Conservation (phyloP, 2,113 vertebrate genomes). For the Typhlomys cinereus region DNA sequence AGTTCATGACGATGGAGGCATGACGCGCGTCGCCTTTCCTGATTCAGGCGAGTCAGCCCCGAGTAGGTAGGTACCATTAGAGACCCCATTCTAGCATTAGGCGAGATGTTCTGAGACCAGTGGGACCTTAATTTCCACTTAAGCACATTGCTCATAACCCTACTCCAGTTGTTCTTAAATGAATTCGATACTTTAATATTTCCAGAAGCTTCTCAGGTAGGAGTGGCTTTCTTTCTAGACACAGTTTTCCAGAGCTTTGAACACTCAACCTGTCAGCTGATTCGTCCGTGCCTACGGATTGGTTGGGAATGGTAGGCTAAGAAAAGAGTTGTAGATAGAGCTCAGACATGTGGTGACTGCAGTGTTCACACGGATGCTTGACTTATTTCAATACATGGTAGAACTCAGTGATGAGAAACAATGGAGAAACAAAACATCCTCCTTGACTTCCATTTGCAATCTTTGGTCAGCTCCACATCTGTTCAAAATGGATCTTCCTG, state of each 20-base stretch:
- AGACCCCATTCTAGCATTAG: background rate
- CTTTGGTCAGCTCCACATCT: background rate
- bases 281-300: background rate
- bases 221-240: background rate
- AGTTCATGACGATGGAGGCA: background rate
- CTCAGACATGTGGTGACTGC: background rate
- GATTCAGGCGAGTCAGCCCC: too few relatives aligned
- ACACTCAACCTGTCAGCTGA: fast-evolving
- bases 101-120: background rate
- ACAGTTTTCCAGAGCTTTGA: background rate
- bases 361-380: background rate
- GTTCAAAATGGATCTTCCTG: background rate
- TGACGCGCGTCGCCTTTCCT: too few relatives aligned
- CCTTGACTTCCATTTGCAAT: background rate
- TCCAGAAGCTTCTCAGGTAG: background rate
- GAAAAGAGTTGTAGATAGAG: background rate
- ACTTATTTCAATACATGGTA: background rate
- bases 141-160: background rate
- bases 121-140: background rate
- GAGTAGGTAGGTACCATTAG: too few relatives aligned
- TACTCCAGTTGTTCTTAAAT: background rate
- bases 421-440: background rate
- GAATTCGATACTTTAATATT: background rate
- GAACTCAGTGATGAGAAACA: background rate
- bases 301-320: background rate